Evolutionary conservation across 2,797 vertebrate species (phyloP), one percentile per base, ranked within the genome.

Genomic region (Sebastes matsubarae): DNA sequence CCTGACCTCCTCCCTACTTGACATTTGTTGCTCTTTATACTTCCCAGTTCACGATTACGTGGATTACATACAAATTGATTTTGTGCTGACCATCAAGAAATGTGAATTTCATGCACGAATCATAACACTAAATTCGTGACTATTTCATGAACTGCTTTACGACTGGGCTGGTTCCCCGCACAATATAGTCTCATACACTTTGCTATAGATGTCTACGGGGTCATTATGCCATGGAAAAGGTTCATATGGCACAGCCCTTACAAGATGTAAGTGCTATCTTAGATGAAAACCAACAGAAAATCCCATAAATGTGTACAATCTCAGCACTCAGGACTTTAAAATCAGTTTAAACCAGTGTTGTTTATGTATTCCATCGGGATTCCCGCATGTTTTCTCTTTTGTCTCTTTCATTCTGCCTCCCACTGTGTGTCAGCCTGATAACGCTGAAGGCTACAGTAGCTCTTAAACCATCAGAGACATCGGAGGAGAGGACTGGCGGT

Each of bases 391-490:
- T 50, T 67, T 70, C 57, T 80, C 67, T 77, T 85, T 77, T 78
- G 69, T 83, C 25, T 75, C 22, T 72, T 79, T 84, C 59, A 24
- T 55, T 72, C 69, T 84, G 75, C 83, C 87, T 86, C 75, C 86
- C 75, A 59, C 69, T 80, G 71, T 88, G 91, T 80, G 85, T 70
- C 71, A 68, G 75, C 59, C 75, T 80, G 64, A 82, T 60, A 74
- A 73, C 57, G 90, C 90, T 94, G 75, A 89, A 91, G 92, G 89
- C 87, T 88, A 85, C 71, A 66, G 81, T 66, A 78, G 90, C 79
- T 91, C 88, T 87, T 88, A 87, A 90, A 90, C 68, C 81, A 93
- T 93, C 88, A 93, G 89, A 91, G 87, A 79, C 87, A 78, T 20
- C 85, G 77, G 72, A 81, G 73, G 72, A 89, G 72, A 89, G 82